Conservation (phyloP, 2,797 vertebrate genomes). For the Lacerta viridis region DNA sequence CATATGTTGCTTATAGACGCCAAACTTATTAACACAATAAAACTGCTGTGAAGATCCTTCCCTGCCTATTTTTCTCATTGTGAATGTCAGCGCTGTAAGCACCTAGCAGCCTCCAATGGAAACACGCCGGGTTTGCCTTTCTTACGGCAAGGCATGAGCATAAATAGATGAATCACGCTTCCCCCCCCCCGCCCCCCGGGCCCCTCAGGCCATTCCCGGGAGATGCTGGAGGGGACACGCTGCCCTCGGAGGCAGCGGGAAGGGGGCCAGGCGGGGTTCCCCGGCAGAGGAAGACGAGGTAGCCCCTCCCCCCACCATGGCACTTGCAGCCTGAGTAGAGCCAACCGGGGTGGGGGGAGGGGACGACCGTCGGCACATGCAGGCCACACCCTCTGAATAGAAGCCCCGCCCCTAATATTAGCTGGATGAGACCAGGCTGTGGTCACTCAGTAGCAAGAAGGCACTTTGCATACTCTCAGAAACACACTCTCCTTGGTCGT, state of each 20-base stretch:
- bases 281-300: background rate
- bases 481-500: background rate
- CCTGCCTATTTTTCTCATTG: constrained; percentile 71
- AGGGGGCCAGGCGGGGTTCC: background rate
- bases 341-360: background rate
- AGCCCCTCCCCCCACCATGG: background rate
- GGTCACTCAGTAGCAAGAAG: background rate
- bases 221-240: accelerated
- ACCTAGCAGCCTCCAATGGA: constrained; percentile 60
- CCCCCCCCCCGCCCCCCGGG: background rate
- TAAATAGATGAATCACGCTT: constrained; percentile 44
- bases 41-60: constrained; percentile 71
- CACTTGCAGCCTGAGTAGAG: background rate
- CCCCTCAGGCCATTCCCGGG: constrained; percentile 31
- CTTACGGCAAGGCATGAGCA: constrained; percentile 53
- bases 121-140: constrained; percentile 64
- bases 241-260: background rate
- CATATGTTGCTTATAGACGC: constrained; percentile 79
- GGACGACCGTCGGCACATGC: background rate
- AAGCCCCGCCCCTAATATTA: background rate
- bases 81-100: constrained; percentile 69
- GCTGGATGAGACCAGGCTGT: background rate
- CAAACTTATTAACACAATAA: constrained; percentile 76
- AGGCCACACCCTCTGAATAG: background rate
- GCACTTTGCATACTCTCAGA: background rate